Evolutionary conservation across 1,140 invertebrate species (phyloP).

Genomic region (Rhynchophorus ferrugineus): DNA sequence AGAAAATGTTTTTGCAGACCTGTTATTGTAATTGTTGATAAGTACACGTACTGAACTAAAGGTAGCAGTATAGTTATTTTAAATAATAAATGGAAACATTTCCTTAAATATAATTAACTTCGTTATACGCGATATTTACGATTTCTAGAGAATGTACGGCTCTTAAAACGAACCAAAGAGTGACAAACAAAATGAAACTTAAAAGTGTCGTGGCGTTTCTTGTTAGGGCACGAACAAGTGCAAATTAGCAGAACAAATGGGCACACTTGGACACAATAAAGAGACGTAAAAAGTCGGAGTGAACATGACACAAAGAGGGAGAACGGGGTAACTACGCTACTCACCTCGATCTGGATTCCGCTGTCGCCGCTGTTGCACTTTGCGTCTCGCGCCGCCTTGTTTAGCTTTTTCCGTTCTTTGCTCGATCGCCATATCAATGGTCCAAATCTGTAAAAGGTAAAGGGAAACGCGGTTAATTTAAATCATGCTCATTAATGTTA

Average conservation of each 20-base stretch:
- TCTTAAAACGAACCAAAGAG: too few species aligned
- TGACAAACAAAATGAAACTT: too few species aligned
- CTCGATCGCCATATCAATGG: slow-evolving; percentile 63
- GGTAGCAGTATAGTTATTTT: too few species aligned
- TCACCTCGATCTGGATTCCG: slow-evolving; percentile 63
- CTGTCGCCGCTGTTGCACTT: slow-evolving; percentile 72
- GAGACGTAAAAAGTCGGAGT: slow-evolving; percentile 11
- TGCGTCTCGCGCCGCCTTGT: slow-evolving; percentile 58
- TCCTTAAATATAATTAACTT: too few species aligned
- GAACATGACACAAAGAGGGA: slow-evolving; percentile 2
- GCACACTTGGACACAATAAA: background rate
- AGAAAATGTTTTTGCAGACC: too few species aligned
- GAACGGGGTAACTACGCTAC: background rate
- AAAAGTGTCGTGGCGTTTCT: background rate
- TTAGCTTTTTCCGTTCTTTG: slow-evolving; percentile 60
- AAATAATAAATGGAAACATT: too few species aligned
- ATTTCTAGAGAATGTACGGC: too few species aligned
- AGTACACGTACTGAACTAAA: too few species aligned
- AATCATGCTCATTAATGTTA: too few species aligned
- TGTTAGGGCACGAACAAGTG: background rate
- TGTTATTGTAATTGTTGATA: too few species aligned
- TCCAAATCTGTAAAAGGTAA: slow-evolving; percentile 49
- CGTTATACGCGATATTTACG: too few species aligned
- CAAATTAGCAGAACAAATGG: background rate
- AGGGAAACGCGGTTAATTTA: background rate